These are phyloP conservation scores for Sandelia bainsii DNA, from an alignment of 2,797 vertebrate genomes.

Conservation along the genomic window DNA sequence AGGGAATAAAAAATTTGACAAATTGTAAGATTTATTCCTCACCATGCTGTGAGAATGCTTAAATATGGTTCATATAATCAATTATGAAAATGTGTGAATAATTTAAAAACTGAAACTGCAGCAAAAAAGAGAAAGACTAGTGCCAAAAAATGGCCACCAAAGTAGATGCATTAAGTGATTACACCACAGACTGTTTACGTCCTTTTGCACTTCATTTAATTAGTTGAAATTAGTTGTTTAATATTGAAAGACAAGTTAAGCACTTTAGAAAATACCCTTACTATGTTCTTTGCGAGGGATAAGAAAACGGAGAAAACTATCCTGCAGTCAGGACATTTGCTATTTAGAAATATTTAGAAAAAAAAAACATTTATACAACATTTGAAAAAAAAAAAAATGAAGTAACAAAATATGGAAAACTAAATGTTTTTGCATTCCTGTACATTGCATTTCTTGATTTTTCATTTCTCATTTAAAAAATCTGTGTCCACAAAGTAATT, in stretches of 20 bases:
- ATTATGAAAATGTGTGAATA: constrained; percentile 81
- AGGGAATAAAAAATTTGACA: constrained; percentile 66
- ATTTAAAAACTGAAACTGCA: constrained; percentile 74
- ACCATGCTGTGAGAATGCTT: constrained; percentile 69
- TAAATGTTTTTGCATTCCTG: no score
- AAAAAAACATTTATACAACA: no score
- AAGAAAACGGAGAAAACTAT: not conserved
- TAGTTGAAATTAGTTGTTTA: constrained; percentile 23
- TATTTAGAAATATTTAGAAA: no score
- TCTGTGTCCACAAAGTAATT: no score
- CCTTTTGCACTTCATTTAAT: constrained; percentile 58
- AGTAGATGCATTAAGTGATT: constrained; percentile 67
- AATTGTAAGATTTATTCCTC: constrained; percentile 68
- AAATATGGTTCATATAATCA: constrained; percentile 74
- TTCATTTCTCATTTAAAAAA: no score
- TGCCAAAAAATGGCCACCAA: constrained; percentile 59
- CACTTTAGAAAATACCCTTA: not conserved
- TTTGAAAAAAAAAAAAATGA: no score
- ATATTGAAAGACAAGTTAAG: constrained; percentile 11
- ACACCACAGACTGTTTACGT: constrained; percentile 52
- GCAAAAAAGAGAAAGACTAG: constrained; percentile 66
- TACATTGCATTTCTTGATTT: no score
- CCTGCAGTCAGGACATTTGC: not conserved
- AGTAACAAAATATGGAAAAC: no score
- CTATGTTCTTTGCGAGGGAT: constrained; percentile 1